phyloP scores from a whole-genome alignment of 2,888 invertebrate species.

The Tiliacea aurago region DNA sequence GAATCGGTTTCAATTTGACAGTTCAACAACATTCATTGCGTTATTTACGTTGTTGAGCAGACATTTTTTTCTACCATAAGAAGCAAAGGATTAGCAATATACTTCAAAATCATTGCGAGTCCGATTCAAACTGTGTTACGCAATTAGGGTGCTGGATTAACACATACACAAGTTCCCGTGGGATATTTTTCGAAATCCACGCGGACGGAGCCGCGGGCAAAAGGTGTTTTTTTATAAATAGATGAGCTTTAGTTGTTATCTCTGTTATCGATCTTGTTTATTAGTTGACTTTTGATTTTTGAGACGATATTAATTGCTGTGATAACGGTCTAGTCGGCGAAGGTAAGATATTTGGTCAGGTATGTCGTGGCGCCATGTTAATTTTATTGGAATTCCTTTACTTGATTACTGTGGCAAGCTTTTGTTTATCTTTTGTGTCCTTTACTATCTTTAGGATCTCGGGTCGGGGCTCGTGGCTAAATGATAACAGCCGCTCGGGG shows the following conservation, averaged over 20 bases:
- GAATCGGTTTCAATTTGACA: no score
- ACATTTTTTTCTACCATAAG: no score
- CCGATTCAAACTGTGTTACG: no score
- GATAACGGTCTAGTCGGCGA: slow-evolving; percentile 6
- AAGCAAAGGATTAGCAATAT: no score
- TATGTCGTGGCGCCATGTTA: slow-evolving; percentile 29
- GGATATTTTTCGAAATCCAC: background rate
- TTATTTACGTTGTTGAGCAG: no score
- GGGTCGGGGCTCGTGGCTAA: no score
- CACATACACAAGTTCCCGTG: no score
- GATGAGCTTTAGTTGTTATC: slow-evolving; percentile 38
- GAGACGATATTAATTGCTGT: slow-evolving; percentile 43
- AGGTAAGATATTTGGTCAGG: slow-evolving; percentile 17
- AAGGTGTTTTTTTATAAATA: slow-evolving; percentile 26
- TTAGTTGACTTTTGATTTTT: slow-evolving; percentile 40
- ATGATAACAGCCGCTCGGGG: no score
- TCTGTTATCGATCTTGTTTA: slow-evolving; percentile 53
- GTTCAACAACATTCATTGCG: no score
- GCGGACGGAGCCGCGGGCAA: background rate
- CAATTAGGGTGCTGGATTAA: no score
- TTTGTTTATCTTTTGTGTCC: background rate
- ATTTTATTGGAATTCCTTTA: slow-evolving; percentile 19
- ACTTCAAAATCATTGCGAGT: no score
- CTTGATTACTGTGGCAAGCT: background rate
- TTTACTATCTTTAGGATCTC: slow-evolving; percentile 1